Evolutionary conservation across 2,113 vertebrate species (phyloP).

Genomic region (Microcebus ravelobensis): DNA sequence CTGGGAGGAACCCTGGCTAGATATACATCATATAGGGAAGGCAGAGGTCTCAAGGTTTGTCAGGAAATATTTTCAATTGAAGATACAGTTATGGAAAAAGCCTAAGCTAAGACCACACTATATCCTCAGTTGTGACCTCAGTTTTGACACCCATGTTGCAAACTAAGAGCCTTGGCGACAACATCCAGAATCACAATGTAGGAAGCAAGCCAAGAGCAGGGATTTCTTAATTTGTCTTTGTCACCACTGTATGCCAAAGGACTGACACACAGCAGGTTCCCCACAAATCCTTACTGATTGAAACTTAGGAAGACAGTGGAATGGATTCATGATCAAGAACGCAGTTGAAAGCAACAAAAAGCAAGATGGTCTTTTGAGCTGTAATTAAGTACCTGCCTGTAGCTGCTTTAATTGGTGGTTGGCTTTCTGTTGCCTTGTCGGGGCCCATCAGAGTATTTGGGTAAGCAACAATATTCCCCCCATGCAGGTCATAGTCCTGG

Average conservation of each 20-base stretch:
- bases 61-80: not conserved
- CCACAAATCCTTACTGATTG: not conserved
- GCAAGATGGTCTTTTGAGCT: not conserved
- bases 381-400: not conserved
- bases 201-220: not conserved
- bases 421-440: not conserved
- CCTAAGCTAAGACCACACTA: not conserved
- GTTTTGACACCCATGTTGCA: not conserved
- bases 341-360: not conserved
- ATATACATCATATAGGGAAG: not conserved
- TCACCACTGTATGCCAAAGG: not conserved
- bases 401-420: not conserved
- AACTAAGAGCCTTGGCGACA: not conserved
- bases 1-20: not conserved
- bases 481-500: not conserved
- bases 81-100: not conserved
- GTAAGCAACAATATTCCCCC: not conserved
- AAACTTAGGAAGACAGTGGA: not conserved
- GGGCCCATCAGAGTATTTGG: not conserved
- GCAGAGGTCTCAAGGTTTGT: not conserved
- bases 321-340: not conserved
- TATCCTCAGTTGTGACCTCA: not conserved
- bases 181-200: not conserved
- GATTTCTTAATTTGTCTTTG: not conserved
- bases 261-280: not conserved